These are phyloP conservation scores for Myotis pilosus DNA, from an alignment of 2,797 vertebrate species.

Conservation along the genomic window DNA sequence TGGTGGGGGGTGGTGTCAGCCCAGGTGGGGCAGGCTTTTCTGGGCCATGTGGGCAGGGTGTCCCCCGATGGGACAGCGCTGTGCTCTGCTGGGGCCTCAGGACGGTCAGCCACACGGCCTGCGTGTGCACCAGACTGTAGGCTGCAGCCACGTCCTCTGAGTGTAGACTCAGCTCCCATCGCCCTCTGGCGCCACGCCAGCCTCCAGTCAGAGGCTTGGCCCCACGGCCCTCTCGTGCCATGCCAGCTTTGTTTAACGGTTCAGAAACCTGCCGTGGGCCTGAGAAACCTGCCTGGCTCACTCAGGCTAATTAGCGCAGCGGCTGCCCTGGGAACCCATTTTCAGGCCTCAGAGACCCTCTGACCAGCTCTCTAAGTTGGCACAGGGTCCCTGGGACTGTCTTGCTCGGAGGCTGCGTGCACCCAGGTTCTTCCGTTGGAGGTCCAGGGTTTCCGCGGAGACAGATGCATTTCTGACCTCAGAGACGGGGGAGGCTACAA, in stretches of 20 bases:
- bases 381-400: not conserved
- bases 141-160: not conserved
- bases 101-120: accelerated
- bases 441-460: accelerated
- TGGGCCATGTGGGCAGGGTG: not conserved
- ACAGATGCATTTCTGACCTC: not conserved
- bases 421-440: not conserved
- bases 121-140: accelerated
- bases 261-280: not conserved
- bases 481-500: not conserved
- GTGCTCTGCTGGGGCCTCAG: not conserved
- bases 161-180: not conserved
- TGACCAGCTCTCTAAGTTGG: not conserved
- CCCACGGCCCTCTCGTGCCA: too few relatives aligned
- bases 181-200: too few relatives aligned
- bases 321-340: not conserved
- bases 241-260: not conserved
- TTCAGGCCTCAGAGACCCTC: not conserved
- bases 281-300: not conserved
- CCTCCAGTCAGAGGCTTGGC: too few relatives aligned
- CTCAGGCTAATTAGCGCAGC: not conserved
- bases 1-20: not conserved
- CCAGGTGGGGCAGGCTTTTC: not conserved
- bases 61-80: not conserved
- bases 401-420: not conserved